These are phyloP conservation scores for Drosophila pectinifera DNA, from an alignment of 1,140 invertebrate genomes.

Conservation along the genomic window DNA sequence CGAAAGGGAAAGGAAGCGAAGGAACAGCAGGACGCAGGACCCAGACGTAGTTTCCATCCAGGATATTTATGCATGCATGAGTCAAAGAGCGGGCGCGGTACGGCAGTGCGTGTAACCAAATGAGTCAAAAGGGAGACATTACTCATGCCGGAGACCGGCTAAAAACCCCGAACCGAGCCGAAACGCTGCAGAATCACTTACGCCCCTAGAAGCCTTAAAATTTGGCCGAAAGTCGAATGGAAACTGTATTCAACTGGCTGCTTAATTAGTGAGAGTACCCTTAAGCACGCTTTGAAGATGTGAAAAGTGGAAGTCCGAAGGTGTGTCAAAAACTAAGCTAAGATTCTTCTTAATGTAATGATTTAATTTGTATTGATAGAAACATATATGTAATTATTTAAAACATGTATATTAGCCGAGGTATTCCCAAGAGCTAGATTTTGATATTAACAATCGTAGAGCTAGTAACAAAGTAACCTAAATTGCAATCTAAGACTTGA, in stretches of 20 bases:
- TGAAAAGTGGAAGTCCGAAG: too few species aligned
- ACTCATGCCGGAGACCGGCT: constrained; percentile 61
- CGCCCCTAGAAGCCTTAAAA: constrained; percentile 13
- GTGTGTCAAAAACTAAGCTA: too few species aligned
- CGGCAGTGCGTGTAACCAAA: constrained; percentile 56
- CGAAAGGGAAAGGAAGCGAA: background rate
- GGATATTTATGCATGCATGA: constrained; percentile 49
- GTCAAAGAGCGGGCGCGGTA: background rate
- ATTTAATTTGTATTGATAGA: too few species aligned
- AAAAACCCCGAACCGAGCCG: constrained; percentile 15
- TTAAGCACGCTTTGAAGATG: background rate
- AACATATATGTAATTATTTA: too few species aligned
- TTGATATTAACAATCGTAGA: too few species aligned
- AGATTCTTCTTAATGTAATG: too few species aligned
- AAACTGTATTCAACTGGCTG: constrained; percentile 57
- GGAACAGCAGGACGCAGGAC: background rate
- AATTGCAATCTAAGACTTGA: background rate
- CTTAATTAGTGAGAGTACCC: constrained; percentile 51
- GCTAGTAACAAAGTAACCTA: too few species aligned
- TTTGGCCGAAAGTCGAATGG: constrained; percentile 29
- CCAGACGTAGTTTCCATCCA: constrained; percentile 51
- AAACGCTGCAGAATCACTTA: constrained; percentile 16
- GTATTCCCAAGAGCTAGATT: too few species aligned
- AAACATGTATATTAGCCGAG: too few species aligned
- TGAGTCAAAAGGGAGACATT: constrained; percentile 83